Evolutionary conservation across 1,140 invertebrate genomes (phyloP).

Genomic region (Hyphantria cunea): DNA sequence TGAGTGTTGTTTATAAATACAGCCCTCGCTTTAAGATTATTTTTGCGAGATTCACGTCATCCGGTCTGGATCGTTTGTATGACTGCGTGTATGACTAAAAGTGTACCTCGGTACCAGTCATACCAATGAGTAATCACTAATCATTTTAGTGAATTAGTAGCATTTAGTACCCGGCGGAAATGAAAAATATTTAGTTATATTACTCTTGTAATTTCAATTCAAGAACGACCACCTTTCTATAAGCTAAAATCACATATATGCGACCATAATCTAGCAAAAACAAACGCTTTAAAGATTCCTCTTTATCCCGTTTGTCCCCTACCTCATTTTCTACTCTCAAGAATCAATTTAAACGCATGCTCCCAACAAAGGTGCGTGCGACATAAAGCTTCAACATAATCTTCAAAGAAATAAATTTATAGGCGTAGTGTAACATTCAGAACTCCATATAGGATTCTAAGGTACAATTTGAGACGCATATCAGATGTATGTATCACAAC

Average conservation of each 20-base stretch:
- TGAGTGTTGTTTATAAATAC: constrained; percentile 52
- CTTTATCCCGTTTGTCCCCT: constrained; percentile 40
- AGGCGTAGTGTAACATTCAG: too few relatives aligned
- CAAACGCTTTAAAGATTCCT: constrained; percentile 54
- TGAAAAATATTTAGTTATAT: neutral
- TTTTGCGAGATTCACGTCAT: constrained; percentile 67
- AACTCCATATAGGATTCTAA: constrained; percentile 22
- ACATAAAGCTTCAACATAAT: constrained; percentile 30
- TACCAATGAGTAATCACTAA: constrained; percentile 52
- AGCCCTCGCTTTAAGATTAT: constrained; percentile 52
- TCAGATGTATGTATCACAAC: constrained; percentile 35
- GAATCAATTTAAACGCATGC: constrained; percentile 39
- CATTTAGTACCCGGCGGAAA: neutral
- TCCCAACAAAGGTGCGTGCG: constrained; percentile 14
- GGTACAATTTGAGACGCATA: constrained; percentile 40
- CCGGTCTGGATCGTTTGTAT: constrained; percentile 58
- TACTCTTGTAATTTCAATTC: too few relatives aligned
- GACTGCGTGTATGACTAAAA: constrained; percentile 70
- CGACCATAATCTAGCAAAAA: constrained; percentile 53
- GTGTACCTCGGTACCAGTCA: constrained; percentile 46
- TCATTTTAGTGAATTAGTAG: constrained; percentile 13
- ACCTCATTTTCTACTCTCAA: constrained; percentile 26
- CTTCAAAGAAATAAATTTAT: neutral
- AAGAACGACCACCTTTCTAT: too few relatives aligned
- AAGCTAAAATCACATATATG: too few relatives aligned